Evolutionary conservation across 1,140 invertebrate genomes (phyloP).

Genomic region (Drosophila carrolli): DNA sequence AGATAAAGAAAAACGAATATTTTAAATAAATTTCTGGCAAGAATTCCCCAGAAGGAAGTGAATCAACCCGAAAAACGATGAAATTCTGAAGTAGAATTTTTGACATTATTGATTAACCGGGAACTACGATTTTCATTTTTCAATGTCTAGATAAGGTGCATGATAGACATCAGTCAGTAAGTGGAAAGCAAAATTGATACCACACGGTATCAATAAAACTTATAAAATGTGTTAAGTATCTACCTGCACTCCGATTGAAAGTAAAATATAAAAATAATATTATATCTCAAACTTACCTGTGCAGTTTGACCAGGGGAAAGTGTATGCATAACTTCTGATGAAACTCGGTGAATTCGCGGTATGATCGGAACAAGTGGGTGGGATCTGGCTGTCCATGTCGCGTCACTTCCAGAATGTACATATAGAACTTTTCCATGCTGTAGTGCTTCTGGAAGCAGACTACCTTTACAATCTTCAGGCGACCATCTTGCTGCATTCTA

Average conservation of each 20-base stretch:
- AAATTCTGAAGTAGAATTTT: conserved; percentile 9
- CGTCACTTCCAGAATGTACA: conserved; percentile 95
- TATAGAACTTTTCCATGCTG: conserved; percentile 99
- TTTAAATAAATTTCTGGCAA: neutral
- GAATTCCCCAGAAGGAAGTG: neutral
- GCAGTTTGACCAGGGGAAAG: conserved; percentile 95
- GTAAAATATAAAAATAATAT: too few relatives aligned
- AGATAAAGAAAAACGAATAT: conserved; percentile 11
- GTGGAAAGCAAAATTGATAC: neutral
- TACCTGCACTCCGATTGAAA: too few relatives aligned
- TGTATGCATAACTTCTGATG: conserved; percentile 96
- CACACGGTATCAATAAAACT: neutral
- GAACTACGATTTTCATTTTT: conserved; percentile 3
- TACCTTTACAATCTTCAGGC: conserved; percentile 93
- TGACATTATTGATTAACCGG: conserved; percentile 7
- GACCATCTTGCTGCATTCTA: conserved; percentile 95
- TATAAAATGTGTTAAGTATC: too few relatives aligned
- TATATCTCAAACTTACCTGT: conserved; percentile 87
- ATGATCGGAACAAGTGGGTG: conserved; percentile 95
- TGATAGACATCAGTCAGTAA: conserved; percentile 17
- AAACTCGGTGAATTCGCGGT: conserved; percentile 98
- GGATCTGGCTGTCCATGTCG: conserved; percentile 93
- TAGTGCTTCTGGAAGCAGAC: conserved; percentile 97
- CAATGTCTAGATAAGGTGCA: conserved; percentile 20
- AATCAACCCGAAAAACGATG: conserved; percentile 10